Base-by-base conservation (phyloP, 37 sponge, comb jelly and placozoan species). In the Lycopodina hypogea region DNA sequence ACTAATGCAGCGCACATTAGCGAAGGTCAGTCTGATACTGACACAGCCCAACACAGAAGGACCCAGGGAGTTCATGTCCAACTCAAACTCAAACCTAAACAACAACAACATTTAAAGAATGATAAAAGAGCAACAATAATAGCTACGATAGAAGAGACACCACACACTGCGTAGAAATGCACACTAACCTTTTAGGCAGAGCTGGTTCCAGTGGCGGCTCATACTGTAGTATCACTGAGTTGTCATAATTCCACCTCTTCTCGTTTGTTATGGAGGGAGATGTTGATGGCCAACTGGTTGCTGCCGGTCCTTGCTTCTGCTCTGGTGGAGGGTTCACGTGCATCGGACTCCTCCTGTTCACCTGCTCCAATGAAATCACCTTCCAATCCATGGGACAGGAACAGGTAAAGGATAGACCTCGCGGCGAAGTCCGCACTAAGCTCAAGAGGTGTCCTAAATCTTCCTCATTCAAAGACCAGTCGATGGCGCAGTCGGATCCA, bases 281-380 rank as follows among this genome's bases (percentile, higher is more conserved):
- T 9, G 48, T 12, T 12, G 48, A 45, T 12, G 8, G 4, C 4
- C 4, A 45, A 45, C 9, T 4, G 4, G 48, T 1, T 42, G 48
- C 21, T 33, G 28, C 32, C 53, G 22, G 33, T 22, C 35, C 28
- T 4, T 1, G 42, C 33, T 29, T 26, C 32, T 68, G 33, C 40
- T 68, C 23, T 32, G 64, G 39, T 21, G 69, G 56, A 22, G 56
- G 59, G 56, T 74, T 56, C 57, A 70, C 56, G 65, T 81, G 82
- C 32, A 61, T 3, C 53, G 82, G 82, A 42, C 71, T 71, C 9
- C 22, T 23, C 24, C 84, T 69, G 66, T 69, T 63, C 57, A 45
- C 66, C 81, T 86, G 81, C 26, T 62, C 69, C 51, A 74, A 69
- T 12, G 65, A 55, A 3, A 86, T 75, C 75, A 80, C 81, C 68